Evolutionary conservation across 1,140 invertebrate genomes (phyloP), one percentile per base, ranked within the genome.

Genomic region (Aleiodes sp.): DNA sequence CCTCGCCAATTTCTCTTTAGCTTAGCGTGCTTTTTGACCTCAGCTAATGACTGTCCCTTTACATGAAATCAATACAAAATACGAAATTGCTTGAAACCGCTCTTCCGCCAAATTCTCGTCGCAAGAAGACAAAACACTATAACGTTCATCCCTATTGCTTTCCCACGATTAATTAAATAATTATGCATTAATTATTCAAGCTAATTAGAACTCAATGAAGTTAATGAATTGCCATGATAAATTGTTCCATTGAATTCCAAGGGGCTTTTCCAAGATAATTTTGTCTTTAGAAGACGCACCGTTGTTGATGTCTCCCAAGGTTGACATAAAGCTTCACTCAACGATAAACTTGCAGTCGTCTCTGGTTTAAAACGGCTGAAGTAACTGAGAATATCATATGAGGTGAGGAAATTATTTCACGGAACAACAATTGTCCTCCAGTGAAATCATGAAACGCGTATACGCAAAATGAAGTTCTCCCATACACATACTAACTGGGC

Each of bases 381-480:
- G 21, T 21, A 21, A 16, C 19, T 3, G 46, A 21, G 10, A 52
- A 10, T 21, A 52, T 52, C 46, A 52, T 52, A 52, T 21, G 46
- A 52, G 46, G 46, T 24, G 46, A 59, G 24, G 14, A 31, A 59
- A 59, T 59, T 31, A 59, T 59, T 59, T 59, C 29, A 59, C 56
- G 56, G 56, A 12, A 59, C 56, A 26, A 31, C 26, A n/a, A 59
- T 59, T 14, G 28, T 31, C 24, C n/a, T 59, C 28, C n/a, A 16
- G 56, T 59, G 29, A 59, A 26, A 59, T 28, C 56, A 59, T 9
- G 46, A 1, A 12, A 43, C 19, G 12, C 46, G 21, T n/a, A n/a
- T 21, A 52, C 46, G 46, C 46, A 52, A 52, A 52, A 52, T 59
- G 56, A 59, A n/a, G 9, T 59, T 56, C 10, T 56, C 21, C 19